Evolutionary conservation across 2,888 invertebrate genomes (phyloP), one percentile per base, ranked within the genome.

Genomic region (Protophormia terraenovae): DNA sequence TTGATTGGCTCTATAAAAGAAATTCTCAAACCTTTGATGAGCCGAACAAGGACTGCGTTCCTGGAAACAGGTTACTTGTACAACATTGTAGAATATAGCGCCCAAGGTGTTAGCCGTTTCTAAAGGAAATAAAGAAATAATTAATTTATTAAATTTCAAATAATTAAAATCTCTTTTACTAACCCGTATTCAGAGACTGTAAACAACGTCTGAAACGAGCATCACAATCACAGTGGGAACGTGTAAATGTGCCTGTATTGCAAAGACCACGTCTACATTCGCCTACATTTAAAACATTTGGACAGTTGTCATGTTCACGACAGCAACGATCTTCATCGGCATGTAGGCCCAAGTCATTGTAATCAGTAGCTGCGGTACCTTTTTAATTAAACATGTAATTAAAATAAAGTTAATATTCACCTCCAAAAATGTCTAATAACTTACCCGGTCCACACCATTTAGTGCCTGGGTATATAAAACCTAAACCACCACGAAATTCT

Each of bases 361-460:
- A 95, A 87, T 94, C 94, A 2, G 89, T 89, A 0, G 96, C 96
- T 14, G 94, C 92, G 83, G 94, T 95, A 24, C 96, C 93, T 80
- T 22, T 32, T 12, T 10, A 1, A 2, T 12, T 3, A 27, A 41
- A 32, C 16, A 60, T 27, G 0, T 19, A 53, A 19, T 12, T 16
- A 22, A 16, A 22, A 1, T 8, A 8, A 10, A 29, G 29, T 27
- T 6, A 2, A 22, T 16, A 19, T 24, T 1, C n/a, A n/a, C n/a
- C n/a, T n/a, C n/a, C n/a, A n/a, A n/a, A n/a, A n/a, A n/a, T n/a
- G n/a, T 1, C n/a, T 24, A 16, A 10, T 16, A 29, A 83, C 79
- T 89, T 88, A 93, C 94, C 96, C 66, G 95, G 95, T 0, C 96
- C 96, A 90, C 96, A 96, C 96, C 96, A 96, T 89, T 96, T 96